Conservation (phyloP, 2,113 vertebrate species). For the Carassius carassius region DNA sequence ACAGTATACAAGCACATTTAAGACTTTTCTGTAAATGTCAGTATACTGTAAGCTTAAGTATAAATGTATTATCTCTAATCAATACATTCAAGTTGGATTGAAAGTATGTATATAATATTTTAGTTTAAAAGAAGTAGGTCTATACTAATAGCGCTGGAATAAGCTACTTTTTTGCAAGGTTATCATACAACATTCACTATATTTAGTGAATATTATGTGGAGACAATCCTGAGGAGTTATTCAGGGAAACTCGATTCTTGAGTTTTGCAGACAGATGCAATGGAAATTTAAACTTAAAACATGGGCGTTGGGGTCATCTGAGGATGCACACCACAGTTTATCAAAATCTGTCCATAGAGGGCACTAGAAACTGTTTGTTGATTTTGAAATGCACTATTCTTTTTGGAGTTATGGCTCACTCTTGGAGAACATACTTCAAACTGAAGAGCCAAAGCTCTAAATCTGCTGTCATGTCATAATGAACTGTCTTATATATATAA, state of each 20-base stretch:
- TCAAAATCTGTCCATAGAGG: background rate
- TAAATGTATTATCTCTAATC: background rate
- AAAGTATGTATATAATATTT: background rate
- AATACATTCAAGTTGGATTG: background rate
- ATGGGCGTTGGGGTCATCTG: background rate
- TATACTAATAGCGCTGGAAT: background rate
- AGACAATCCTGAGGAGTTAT: background rate
- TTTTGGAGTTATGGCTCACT: background rate
- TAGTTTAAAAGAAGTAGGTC: background rate
- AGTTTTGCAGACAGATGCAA: background rate
- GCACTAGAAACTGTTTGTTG: constrained; percentile 2
- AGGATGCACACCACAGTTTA: background rate
- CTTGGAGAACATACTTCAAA: background rate
- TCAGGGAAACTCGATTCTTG: background rate
- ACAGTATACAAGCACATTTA: background rate
- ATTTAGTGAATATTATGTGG: background rate
- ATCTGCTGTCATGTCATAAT: background rate
- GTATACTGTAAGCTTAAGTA: background rate
- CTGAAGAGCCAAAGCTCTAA: background rate
- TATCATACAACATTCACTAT: background rate
- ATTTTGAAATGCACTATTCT: background rate
- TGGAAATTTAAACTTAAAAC: background rate
- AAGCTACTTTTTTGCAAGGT: background rate
- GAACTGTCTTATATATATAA: background rate
- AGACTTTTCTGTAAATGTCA: background rate